phyloP scores from a whole-genome alignment of 2,888 invertebrate species.

The Hirtodrosophila trivittata region DNA sequence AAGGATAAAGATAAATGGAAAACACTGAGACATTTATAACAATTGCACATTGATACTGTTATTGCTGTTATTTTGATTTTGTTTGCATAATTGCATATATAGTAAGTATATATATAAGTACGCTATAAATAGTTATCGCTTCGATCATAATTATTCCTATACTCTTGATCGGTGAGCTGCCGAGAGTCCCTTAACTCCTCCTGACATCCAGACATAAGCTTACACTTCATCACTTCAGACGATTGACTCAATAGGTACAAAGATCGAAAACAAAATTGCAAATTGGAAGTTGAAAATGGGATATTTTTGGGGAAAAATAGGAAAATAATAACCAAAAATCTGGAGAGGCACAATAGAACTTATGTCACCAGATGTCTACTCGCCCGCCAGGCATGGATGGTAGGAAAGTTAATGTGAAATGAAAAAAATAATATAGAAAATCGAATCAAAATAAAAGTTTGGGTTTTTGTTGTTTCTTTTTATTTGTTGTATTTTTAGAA shows the following conservation, averaged over 20 bases:
- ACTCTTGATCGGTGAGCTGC: constrained; percentile 34
- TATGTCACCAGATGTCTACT: constrained; percentile 25
- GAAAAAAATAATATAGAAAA: not conserved
- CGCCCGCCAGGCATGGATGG: too few relatives aligned
- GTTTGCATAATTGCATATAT: constrained; percentile 45
- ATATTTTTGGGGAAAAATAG: too few relatives aligned
- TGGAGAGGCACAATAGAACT: constrained; percentile 51
- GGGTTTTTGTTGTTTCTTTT: constrained; percentile 59
- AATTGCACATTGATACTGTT: constrained; percentile 56
- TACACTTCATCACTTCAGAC: not conserved
- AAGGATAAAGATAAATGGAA: constrained; percentile 14
- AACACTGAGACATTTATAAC: constrained; percentile 53
- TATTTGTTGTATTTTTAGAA: constrained; percentile 65
- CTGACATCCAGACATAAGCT: too few relatives aligned
- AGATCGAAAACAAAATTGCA: not conserved
- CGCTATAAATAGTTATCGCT: constrained; percentile 45
- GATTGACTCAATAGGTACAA: not conserved
- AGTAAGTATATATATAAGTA: constrained; percentile 32
- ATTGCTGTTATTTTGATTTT: constrained; percentile 24
- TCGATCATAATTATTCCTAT: constrained; percentile 31
- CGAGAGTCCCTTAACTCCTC: constrained; percentile 1
- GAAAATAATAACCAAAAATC: constrained; percentile 11
- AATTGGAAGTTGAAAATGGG: too few relatives aligned
- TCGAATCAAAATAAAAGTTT: constrained; percentile 30
- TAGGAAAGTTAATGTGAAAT: constrained; percentile 8